phyloP scores from a whole-genome alignment of 2,113 vertebrate genomes.

The Bolborhynchus lineola region DNA sequence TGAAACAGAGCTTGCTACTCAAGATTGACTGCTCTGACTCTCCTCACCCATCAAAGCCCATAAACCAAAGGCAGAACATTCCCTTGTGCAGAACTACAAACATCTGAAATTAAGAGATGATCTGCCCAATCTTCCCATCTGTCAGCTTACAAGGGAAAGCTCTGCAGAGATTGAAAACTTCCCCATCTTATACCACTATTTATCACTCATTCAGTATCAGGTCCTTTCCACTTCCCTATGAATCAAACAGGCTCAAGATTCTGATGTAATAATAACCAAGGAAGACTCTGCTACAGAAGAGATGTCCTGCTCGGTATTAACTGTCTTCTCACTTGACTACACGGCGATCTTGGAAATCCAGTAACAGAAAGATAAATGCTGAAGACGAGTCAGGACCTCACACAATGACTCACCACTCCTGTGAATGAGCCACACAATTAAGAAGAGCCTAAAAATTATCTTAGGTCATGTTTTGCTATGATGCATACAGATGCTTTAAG shows the following conservation, averaged over 20 bases:
- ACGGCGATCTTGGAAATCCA: neutral
- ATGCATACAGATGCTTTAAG: neutral
- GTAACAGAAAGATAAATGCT: neutral
- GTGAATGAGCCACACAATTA: neutral
- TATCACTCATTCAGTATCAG: neutral
- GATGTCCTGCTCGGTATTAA: neutral
- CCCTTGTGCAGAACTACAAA: neutral
- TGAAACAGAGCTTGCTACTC: neutral
- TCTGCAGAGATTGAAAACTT: neutral
- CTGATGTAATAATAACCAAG: neutral
- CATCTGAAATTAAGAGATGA: neutral
- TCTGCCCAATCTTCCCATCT: neutral
- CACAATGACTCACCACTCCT: neutral
- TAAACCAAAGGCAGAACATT: neutral
- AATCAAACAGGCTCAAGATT: neutral
- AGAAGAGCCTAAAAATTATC: neutral
- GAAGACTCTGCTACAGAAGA: neutral
- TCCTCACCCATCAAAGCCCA: neutral
- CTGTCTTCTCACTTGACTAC: neutral
- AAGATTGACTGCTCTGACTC: neutral
- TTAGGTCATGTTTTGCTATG: neutral
- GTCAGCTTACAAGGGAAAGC: neutral
- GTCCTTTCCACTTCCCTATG: neutral
- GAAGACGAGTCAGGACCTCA: neutral
- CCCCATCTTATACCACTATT: fast-evolving